Conservation (phyloP, 2,113 vertebrate species). For the Syngnathus floridae region DNA sequence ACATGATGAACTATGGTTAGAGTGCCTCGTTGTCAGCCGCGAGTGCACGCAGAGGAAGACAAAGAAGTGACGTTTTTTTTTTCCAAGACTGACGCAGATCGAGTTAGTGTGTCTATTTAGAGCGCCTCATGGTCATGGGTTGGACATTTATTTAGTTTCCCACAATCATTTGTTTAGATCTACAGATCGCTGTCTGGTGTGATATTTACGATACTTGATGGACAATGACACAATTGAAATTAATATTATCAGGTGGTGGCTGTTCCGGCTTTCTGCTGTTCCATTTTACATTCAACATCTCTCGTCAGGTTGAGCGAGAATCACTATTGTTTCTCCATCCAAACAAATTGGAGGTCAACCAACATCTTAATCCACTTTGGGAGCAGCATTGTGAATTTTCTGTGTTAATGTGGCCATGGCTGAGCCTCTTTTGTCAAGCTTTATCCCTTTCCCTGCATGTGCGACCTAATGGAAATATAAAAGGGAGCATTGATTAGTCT, state of each 20-base stretch:
- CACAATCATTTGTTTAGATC: too few species aligned
- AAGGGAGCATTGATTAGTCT: constrained; percentile 73
- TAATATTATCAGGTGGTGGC: too few species aligned
- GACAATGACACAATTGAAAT: neutral
- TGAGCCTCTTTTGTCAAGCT: constrained; percentile 50
- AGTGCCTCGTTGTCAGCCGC: too few species aligned
- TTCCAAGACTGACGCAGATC: too few species aligned
- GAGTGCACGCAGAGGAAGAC: too few species aligned
- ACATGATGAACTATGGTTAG: too few species aligned
- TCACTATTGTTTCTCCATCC: neutral
- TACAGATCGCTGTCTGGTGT: neutral
- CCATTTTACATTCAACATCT: neutral
- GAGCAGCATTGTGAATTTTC: constrained; percentile 9
- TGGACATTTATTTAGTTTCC: too few species aligned
- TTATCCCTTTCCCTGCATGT: constrained; percentile 59
- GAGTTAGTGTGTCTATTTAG: too few species aligned
- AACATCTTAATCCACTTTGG: constrained; percentile 4
- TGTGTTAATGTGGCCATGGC: constrained; percentile 18
- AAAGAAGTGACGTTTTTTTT: too few species aligned
- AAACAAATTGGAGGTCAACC: neutral
- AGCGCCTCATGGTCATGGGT: too few species aligned
- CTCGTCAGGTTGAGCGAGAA: neutral
- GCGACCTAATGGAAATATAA: constrained; percentile 73
- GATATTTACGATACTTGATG: neutral
- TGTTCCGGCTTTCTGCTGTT: neutral